Conservation (phyloP, 2,888 invertebrate species). For the Calliphora vomitoria region DNA sequence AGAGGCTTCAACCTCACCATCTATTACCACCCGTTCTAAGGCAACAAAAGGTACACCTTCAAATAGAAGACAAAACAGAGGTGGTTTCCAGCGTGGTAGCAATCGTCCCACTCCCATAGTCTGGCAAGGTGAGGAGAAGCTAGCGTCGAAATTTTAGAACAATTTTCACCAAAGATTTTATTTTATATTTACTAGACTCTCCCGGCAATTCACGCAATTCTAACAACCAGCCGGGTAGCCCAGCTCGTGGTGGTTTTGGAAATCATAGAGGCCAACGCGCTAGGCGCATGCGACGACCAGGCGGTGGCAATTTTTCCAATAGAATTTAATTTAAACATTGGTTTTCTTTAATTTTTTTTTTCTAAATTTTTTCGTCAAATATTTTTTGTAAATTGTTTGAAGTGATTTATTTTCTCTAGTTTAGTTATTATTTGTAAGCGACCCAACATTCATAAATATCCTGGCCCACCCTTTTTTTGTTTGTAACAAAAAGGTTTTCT, state of each 20-base stretch:
- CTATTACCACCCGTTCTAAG: slow-evolving; percentile 86
- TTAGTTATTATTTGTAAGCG: slow-evolving; percentile 52
- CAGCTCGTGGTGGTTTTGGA: slow-evolving; percentile 79
- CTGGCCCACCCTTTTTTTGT: not conserved
- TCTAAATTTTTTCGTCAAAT: not conserved
- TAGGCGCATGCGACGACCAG: slow-evolving; percentile 83
- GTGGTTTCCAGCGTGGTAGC: slow-evolving; percentile 82
- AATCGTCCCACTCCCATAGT: slow-evolving; percentile 87
- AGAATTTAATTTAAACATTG: slow-evolving; percentile 62
- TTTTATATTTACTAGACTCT: slow-evolving; percentile 70
- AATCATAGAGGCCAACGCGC: slow-evolving; percentile 81
- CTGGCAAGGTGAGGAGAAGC: slow-evolving; percentile 84
- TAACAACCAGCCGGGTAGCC: slow-evolving; percentile 77
- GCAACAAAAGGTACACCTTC: slow-evolving; percentile 81
- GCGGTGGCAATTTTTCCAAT: slow-evolving; percentile 69
- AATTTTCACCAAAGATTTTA: slow-evolving; percentile 10
- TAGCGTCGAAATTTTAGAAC: not conserved
- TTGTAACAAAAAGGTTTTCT: not conserved
- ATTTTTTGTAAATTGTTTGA: slow-evolving; percentile 25
- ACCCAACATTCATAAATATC: not conserved
- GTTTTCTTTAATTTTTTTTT: slow-evolving; percentile 19
- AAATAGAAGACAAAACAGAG: slow-evolving; percentile 81
- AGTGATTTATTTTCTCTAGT: slow-evolving; percentile 26
- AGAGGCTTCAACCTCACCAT: slow-evolving; percentile 89
- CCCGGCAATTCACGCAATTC: slow-evolving; percentile 77